A percentile compares a stretch with the other conserved stretches of the same genome.
phyloP scores from a whole-genome alignment of 1,140 invertebrate genomes.

The Drosophila aff. region DNA sequence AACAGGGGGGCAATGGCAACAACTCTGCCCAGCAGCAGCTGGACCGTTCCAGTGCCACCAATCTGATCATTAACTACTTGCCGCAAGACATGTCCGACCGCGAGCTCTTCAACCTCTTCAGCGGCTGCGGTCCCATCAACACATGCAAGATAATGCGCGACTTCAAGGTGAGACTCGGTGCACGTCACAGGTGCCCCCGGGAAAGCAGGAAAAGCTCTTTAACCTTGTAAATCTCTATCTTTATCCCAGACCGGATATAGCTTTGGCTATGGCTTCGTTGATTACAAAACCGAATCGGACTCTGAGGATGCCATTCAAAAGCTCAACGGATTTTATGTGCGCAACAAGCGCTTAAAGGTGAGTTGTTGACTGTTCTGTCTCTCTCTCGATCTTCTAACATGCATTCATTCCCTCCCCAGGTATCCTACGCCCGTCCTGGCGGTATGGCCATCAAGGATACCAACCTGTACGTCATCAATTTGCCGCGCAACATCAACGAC shows the following conservation, averaged over 20 bases:
- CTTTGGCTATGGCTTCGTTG: constrained; percentile 97
- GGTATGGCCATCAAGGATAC: constrained; percentile 97
- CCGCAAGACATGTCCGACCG: constrained; percentile 97
- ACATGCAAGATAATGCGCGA: constrained; percentile 96
- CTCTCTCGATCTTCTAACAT: neutral
- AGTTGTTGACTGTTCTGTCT: neutral
- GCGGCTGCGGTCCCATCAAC: constrained; percentile 93
- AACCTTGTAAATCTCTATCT: neutral
- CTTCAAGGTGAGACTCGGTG: constrained; percentile 87
- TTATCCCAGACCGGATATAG: constrained; percentile 93
- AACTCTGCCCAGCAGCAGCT: constrained; percentile 10
- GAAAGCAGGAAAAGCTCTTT: neutral
- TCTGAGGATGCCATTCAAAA: constrained; percentile 93
- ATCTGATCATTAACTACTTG: constrained; percentile 98
- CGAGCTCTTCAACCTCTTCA: constrained; percentile 95
- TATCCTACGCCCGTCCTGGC: constrained; percentile 95
- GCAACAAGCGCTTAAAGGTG: constrained; percentile 93
- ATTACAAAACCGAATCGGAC: constrained; percentile 93
- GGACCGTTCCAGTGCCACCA: constrained; percentile 86
- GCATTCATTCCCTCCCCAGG: constrained; percentile 85
- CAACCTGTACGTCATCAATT: constrained; percentile 96
- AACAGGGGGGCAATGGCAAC: constrained; percentile 1
- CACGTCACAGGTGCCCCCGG: constrained; percentile 29
- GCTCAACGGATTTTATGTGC: constrained; percentile 94
- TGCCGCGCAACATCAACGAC: constrained; percentile 94